Percentiles rank a stretch among this genome's conserved stretches.
Conservation (phyloP, 1,140 invertebrate genomes). For the Heterodera carotae region DNA sequence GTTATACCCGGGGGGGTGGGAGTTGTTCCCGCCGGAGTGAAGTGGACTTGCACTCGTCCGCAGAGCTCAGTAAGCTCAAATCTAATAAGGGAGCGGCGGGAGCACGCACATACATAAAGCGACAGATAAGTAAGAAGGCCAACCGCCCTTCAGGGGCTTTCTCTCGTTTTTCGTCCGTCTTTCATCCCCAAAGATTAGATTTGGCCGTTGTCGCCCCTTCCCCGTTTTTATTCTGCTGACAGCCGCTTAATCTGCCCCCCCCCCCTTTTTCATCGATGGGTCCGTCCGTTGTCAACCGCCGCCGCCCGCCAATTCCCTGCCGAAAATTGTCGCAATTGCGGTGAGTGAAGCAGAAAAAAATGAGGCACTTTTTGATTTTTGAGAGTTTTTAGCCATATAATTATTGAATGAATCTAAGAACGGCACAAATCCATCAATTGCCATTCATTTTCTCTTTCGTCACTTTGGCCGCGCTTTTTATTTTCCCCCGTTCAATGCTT, state of each 20-base stretch:
- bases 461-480: no score
- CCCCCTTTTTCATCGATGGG: background rate
- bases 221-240: background rate
- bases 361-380: background rate
- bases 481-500: no score
- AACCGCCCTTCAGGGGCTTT: no score
- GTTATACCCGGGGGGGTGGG: no score
- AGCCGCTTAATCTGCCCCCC: slow-evolving; percentile 6
- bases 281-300: slow-evolving; percentile 16
- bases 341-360: slow-evolving; percentile 7
- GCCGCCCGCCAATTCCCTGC: background rate
- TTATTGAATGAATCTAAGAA: background rate
- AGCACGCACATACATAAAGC: background rate
- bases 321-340: slow-evolving; percentile 13
- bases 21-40: no score
- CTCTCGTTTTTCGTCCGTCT: background rate
- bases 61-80: background rate
- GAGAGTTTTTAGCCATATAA: no score
- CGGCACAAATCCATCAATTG: no score
- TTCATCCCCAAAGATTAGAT: slow-evolving; percentile 2
- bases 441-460: no score
- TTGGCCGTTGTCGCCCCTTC: background rate
- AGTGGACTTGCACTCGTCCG: no score
- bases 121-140: background rate
- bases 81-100: background rate